These are phyloP conservation scores for Tangara arthus DNA, from an alignment of 2,797 vertebrate genomes.

Conservation along the genomic window DNA sequence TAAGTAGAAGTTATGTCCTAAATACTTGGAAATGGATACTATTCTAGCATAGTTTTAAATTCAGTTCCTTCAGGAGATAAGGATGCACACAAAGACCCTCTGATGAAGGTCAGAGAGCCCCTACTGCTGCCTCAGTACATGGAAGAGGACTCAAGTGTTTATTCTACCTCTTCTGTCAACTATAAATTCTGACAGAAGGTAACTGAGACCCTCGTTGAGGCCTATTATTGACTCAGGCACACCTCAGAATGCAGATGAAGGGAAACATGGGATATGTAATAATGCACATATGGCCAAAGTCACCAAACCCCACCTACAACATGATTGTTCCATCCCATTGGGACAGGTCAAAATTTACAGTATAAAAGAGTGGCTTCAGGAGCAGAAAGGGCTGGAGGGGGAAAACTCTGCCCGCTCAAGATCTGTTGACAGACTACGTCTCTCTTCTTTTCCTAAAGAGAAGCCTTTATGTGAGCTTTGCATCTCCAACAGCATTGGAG, in stretches of 20 bases:
- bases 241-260: background rate
- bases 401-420: background rate
- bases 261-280: background rate
- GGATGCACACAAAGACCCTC: background rate
- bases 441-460: background rate
- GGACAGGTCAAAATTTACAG: background rate
- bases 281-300: background rate
- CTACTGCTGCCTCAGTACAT: background rate
- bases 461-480: background rate
- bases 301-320: background rate
- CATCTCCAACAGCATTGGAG: background rate
- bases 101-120: background rate
- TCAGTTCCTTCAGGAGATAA: background rate
- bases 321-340: accelerated
- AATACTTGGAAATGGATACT: background rate
- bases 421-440: accelerated
- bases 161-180: background rate
- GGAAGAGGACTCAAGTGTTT: background rate
- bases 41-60: background rate
- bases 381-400: background rate
- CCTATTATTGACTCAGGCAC: background rate
- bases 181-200: background rate
- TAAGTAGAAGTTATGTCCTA: background rate
- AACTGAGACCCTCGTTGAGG: accelerated
- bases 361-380: background rate